Base-by-base conservation (phyloP, 2,113 vertebrate genomes). In the Chionomys nivalis region DNA sequence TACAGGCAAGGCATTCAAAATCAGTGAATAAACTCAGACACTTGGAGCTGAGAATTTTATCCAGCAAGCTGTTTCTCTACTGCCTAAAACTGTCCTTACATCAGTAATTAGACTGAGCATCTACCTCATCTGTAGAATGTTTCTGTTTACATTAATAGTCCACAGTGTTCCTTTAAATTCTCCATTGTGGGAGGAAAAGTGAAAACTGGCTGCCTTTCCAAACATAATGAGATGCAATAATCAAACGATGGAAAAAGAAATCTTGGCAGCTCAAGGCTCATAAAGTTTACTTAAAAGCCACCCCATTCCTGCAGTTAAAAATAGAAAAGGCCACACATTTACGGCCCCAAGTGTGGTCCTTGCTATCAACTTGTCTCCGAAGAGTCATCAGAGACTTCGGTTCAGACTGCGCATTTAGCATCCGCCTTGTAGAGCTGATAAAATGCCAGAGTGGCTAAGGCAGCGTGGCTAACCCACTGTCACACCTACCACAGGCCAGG, bases 391-490 rank as follows among this genome's bases (percentile, higher is more conserved):
- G 88, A 95, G 94, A 97, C 97, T 96, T 96, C 96, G 93, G 82
- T 96, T 95, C 97, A 97, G 96, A 96, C 61, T 24, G 36, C 44
- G 82, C 97, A 79, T 95, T 98, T 97, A 97, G 93, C 93, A 97
- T 97, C 96, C 96, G 96, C 96, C 98, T 95, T 44, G 52, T 63
- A 93, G 87, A 96, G 91, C 90, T 97, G 96, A 98, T 97, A 97
- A 98, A 96, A 96, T 49, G 89, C 95, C 87, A 88, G 88, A 97
- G 78, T 72, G 91, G 47, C 92, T 52, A 93, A 76, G 97, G 96
- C 94, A 97, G 94, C 90, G 92, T 86, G 87, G 90, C 89, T 97
- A 97, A 97, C 95, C 70, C 94, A 93, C 76, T 93, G 97, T 98
- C 97, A 98, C 89, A 96, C 78, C 55, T 61, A 93, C 93, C 95